Percentiles rank a stretch among this genome's conserved stretches.
phyloP scores from a whole-genome alignment of 2,888 invertebrate genomes.

The Lasioglossum morio region DNA sequence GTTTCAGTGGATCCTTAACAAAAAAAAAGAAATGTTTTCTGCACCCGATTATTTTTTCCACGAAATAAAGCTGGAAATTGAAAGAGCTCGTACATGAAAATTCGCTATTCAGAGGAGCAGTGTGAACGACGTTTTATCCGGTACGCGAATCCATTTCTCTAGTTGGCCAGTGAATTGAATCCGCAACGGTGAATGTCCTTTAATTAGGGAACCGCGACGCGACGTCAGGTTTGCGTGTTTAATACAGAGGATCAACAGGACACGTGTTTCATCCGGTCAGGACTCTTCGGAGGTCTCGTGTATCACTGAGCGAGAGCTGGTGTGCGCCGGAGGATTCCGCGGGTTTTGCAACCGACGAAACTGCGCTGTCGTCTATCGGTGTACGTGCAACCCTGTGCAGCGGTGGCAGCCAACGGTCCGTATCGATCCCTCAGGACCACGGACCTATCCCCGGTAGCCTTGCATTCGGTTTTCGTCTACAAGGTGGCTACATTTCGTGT shows the following conservation, averaged over 20 bases:
- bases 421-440: constrained; percentile 77
- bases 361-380: constrained; percentile 57
- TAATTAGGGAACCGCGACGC: not conserved
- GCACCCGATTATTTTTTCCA: too few relatives aligned
- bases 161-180: not conserved
- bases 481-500: constrained; percentile 50
- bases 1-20: too few relatives aligned
- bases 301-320: not conserved
- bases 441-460: constrained; percentile 53
- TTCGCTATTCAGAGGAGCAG: not conserved
- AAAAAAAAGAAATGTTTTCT: too few relatives aligned
- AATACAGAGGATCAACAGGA: constrained; percentile 9
- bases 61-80: not conserved
- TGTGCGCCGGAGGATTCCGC: constrained; percentile 28
- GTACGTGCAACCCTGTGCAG: constrained; percentile 65
- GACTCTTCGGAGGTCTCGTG: not conserved
- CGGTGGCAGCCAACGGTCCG: constrained; percentile 65
- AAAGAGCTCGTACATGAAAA: not conserved
- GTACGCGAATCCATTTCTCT: not conserved
- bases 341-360: constrained; percentile 32
- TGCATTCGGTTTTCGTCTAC: constrained; percentile 65
- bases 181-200: not conserved
- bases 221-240: not conserved
- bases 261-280: constrained; percentile 1
- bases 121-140: not conserved